phyloP scores from a whole-genome alignment of 2,797 vertebrate species.

The Cichlasoma orientale region DNA sequence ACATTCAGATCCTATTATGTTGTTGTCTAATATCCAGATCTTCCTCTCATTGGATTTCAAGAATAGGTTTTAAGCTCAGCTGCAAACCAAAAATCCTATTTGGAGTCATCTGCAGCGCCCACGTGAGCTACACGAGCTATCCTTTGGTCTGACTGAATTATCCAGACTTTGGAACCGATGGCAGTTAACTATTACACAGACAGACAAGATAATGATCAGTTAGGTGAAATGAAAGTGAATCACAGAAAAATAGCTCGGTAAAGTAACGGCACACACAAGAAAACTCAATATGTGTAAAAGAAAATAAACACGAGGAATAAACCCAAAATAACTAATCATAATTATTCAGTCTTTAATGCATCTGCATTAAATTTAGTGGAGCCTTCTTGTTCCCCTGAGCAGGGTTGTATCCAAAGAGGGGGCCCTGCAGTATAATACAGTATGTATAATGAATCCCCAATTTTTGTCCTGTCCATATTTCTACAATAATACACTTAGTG shows the following conservation, averaged over 20 bases:
- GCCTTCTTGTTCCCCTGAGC: not conserved
- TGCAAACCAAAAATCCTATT: not conserved
- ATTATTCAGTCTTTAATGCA: too few relatives aligned
- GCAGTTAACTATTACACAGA: not conserved
- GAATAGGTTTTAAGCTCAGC: conserved; percentile 15
- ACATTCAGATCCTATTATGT: conserved; percentile 7
- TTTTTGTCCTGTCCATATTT: not conserved
- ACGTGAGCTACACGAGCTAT: not conserved
- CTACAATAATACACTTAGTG: not conserved
- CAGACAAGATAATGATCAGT: not conserved
- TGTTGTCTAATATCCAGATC: conserved; percentile 19
- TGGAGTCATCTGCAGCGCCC: conserved; percentile 6
- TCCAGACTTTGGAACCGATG: not conserved
- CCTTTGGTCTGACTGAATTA: rapidly evolving
- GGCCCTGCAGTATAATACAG: not conserved
- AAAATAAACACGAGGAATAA: not conserved
- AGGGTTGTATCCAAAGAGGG: not conserved
- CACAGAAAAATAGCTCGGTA: rapidly evolving
- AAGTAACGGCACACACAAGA: not conserved
- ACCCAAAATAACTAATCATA: not conserved
- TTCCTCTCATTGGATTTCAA: conserved; percentile 12
- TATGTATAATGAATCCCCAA: not conserved
- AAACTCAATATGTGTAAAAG: not conserved
- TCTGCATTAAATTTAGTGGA: not conserved
- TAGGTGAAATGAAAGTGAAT: not conserved